These are phyloP conservation scores for Boloria selene DNA, from an alignment of 2,888 invertebrate genomes.

Conservation along the genomic window DNA sequence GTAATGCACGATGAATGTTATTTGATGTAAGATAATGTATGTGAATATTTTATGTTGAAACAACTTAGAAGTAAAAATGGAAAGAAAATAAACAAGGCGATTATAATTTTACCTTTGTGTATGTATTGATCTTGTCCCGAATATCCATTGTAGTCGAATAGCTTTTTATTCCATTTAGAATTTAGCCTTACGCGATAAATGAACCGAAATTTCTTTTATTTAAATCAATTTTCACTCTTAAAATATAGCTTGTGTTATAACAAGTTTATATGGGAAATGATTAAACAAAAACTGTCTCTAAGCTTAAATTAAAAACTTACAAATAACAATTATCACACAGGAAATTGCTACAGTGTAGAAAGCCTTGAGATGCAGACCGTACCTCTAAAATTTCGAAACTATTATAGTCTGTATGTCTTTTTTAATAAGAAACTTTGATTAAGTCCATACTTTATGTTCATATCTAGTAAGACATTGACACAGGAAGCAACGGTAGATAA, in stretches of 20 bases:
- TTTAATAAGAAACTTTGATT: slow-evolving; percentile 22
- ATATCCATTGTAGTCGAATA: slow-evolving; percentile 2
- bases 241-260: too few relatives aligned
- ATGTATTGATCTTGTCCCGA: slow-evolving; percentile 47
- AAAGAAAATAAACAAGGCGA: slow-evolving; percentile 75
- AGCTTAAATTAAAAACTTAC: slow-evolving; percentile 14
- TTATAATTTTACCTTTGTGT: slow-evolving; percentile 63
- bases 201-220: too few relatives aligned
- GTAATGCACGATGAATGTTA: slow-evolving; percentile 70
- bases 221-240: too few relatives aligned
- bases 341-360: slow-evolving; percentile 30
- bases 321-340: slow-evolving; percentile 29
- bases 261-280: background rate
- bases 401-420: slow-evolving; percentile 24
- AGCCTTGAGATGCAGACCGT: slow-evolving; percentile 32
- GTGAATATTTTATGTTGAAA: slow-evolving; percentile 73
- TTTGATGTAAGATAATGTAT: slow-evolving; percentile 72
- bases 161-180: too few relatives aligned
- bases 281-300: background rate
- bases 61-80: slow-evolving; percentile 66
- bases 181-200: too few relatives aligned
- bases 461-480: slow-evolving; percentile 44
- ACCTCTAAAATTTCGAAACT: slow-evolving; percentile 3
- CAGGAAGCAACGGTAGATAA: slow-evolving; percentile 47
- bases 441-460: slow-evolving; percentile 13